Base-by-base conservation (phyloP, 1,140 invertebrate species). In the Eriocheir sinensis region DNA sequence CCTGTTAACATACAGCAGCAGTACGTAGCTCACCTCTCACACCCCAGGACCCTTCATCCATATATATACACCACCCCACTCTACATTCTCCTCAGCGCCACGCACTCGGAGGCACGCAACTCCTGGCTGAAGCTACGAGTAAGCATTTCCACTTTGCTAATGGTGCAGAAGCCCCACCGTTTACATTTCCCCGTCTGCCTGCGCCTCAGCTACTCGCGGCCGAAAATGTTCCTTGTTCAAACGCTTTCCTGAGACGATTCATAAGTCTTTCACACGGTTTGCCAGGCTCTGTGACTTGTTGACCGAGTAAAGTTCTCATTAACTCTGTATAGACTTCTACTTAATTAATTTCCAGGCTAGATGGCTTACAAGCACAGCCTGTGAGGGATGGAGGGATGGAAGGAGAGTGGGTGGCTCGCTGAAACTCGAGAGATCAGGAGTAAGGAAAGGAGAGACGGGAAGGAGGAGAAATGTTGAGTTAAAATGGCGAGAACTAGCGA, bases 301-400 rank as follows among this genome's bases (percentile, higher is more conserved):
- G 60, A 72, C 60, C 60, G 60, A 72, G 60, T n/a, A 72, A 72
- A 72, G 60, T 72, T 72, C 60, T 72, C 60, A 72, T 72, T n/a
- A 72, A 72, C 21, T n/a, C 60, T 72, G 17, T n/a, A 72, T n/a
- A n/a, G 60, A 72, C 60, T 72, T 21, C 60, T 72, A n/a, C 9
- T 72, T 72, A 72, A 72, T 72, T 72, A 72, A 72, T 72, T 72
- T 72, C 21, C 60, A 72, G 60, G 60, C n/a, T 72, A n/a, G 60
- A n/a, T 72, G 8, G 27, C 60, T 21, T 21, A n/a, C 27, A n/a
- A 72, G 60, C n/a, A n/a, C n/a, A n/a, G n/a, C n/a, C n/a, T n/a
- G n/a, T n/a, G n/a, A n/a, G n/a, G n/a, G n/a, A n/a, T n/a, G n/a
- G n/a, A n/a, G n/a, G n/a, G n/a, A n/a, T n/a, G n/a, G n/a, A n/a